Evolutionary conservation across 1,140 invertebrate genomes (phyloP), one percentile per base, ranked within the genome.

Genomic region (Zaprionus tsacasi): DNA sequence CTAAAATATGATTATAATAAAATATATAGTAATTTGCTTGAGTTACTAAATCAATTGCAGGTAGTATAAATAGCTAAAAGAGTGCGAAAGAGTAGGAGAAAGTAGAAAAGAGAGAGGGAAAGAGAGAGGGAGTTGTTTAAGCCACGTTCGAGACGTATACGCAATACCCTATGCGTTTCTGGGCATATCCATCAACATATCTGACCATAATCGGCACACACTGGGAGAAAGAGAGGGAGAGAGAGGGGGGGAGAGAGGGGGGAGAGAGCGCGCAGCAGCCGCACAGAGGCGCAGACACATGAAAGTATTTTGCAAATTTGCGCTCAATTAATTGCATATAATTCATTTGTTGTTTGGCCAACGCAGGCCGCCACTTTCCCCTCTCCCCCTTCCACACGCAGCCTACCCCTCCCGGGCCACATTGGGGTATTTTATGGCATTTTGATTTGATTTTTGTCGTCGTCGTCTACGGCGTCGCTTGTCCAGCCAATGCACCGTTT

Each of bases 261-360:
- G 3, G 27, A 30, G 27, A 30, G 27, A 6, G 27, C 27, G 27
- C 1, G 27, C 27, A 30, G 27, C 27, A 30, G 27, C 27, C 30
- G 40, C 61, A 52, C 50, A 17, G 50, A 77, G 80, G 67, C 75
- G 67, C 75, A 75, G 75, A 81, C 81, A 78, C 78, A 82, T 79
- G 60, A 90, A 89, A 89, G 78, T 89, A 89, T 89, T 89, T 89
- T 89, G 85, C 86, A 89, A 89, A 89, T 90, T 89, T 90, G 86
- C 86, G 86, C 86, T 89, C 86, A 89, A 89, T 89, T 89, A 89
- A 89, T 91, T 89, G 86, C 86, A 90, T 86, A 89, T 90, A 89
- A 89, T 86, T 89, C 86, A 89, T 89, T 86, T 82, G 86, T 77
- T 90, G 81, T 83, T 78, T 70, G 82, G 27, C 43, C 17, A 30